Evolutionary conservation across 2,113 vertebrate species (phyloP), one percentile per base, ranked within the genome.

Genomic region (Lasiurus borealis): DNA sequence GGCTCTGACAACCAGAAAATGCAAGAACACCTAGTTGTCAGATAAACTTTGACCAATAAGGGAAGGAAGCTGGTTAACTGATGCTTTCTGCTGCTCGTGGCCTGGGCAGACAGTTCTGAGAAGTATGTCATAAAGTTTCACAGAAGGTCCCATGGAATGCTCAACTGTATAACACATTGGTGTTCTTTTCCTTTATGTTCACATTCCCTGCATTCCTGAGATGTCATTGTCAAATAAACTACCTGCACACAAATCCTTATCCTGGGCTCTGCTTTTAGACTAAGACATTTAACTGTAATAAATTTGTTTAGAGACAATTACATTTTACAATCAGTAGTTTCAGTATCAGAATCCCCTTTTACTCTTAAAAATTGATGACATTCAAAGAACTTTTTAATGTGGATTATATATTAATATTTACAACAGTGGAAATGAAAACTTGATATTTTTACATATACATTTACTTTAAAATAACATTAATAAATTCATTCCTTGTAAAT

Each of bases 361-460:
- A 88, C 13, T 48, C 71, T 88, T 76, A 46, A 81, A 91, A 90
- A n/a, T 64, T 29, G 23, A 46, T 64, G 52, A 27, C 34, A 7
- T 81, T 72, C 18, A 31, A 81, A 72, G 23, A 68, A 68, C 7
- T 64, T 59, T 36, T n/a, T 88, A 68, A 83, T 68, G 8, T 81
- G 14, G 25, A 13, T 66, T 78, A 46, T 52, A n/a, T 84, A 85
- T 31, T 72, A 52, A 52, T 44, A 75, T 52, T 76, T 88, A 92
- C 6, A 62, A 64, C 44, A 77, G 44, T 75, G 68, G 31, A 66
- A 82, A 27, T 76, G 34, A 91, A 95, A 87, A 87, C 23, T 66
- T 46, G 46, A 90, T 83, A 76, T 44, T 75, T 52, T 71, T 83
- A 40, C n/a, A n/a, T n/a, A n/a, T n/a, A n/a, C 82, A 87, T 77